Evolutionary conservation across 1,140 invertebrate species (phyloP), one percentile per base, ranked within the genome.

Genomic region (Solen grandis): DNA sequence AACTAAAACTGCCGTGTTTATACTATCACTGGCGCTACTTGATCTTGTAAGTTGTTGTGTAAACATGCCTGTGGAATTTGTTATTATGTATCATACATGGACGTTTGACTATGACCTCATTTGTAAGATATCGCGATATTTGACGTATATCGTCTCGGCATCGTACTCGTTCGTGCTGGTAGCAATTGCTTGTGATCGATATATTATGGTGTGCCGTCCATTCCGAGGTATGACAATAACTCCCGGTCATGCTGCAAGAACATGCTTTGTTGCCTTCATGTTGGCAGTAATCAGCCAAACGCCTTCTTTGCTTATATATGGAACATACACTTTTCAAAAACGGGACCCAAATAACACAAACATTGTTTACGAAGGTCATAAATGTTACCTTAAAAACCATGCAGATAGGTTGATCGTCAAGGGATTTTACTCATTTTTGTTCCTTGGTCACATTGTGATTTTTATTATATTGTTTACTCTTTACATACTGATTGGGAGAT

Each of bases 1-100:
- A 1, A 76, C 33, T 52, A 76, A 76, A 57, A 66, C 74, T 8
- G 65, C 60, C 29, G 74, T 76, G n/a, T 76, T 76, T 38, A 76
- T 76, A n/a, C 54, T 65, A 22, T 52, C 74, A 2, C 46, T 76
- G 29, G 74, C 74, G 0, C 16, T 55, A 0, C 41, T 76, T 33
- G 74, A 76, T 38, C 36, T 76, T 1, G 29, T 66, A 29, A 76
- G 66, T 36, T 76, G 74, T 22, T 54, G 60, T 66, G 59, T 76
- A n/a, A 76, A 65, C 29, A 76, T 76, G 60, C 74, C 74, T 16
- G 59, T 76, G 29, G 74, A 76, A 35, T 25, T 76, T 0, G 36
- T 50, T 13, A 33, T 76, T 14, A n/a, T 76, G 3, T 62, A 60
- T 1, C 65, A 33, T 38, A 60, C 74, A 14, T 35, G 65, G 13